Percentiles rank a stretch among this genome's conserved stretches.
These are phyloP conservation scores for Amblyopsis rosae DNA, from an alignment of 2,113 vertebrate species.

Conservation along the genomic window DNA sequence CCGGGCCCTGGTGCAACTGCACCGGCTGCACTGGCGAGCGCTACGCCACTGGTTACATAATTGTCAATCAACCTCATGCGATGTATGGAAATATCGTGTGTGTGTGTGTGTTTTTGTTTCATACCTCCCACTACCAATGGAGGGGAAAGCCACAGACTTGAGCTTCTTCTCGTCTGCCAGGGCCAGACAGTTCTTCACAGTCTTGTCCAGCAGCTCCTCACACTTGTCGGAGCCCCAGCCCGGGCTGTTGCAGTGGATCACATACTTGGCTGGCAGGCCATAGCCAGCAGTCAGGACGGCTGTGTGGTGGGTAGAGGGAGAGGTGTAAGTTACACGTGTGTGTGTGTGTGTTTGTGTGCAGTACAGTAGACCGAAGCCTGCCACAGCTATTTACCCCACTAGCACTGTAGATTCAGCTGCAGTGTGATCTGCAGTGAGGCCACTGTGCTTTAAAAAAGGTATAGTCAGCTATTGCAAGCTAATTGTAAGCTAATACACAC, in stretches of 20 bases:
- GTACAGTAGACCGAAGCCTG: no score
- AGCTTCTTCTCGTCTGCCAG: conserved; percentile 98
- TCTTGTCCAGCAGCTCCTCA: conserved; percentile 96
- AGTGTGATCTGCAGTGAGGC: conserved; percentile 28
- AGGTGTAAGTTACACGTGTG: not conserved
- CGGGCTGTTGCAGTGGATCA: conserved; percentile 98
- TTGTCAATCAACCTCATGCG: no score
- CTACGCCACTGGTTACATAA: no score
- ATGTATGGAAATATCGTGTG: not conserved
- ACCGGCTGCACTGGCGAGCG: no score
- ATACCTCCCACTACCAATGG: conserved; percentile 96
- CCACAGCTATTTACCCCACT: conserved; percentile 7
- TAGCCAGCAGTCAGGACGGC: conserved; percentile 84
- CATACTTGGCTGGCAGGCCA: conserved; percentile 92
- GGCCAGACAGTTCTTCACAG: conserved; percentile 96
- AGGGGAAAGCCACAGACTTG: conserved; percentile 95
- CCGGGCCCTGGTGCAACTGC: no score
- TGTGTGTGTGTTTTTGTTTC: not conserved
- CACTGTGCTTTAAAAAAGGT: not conserved
- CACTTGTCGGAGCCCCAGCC: conserved; percentile 95
- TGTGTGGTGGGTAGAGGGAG: not conserved
- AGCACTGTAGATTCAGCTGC: conserved; percentile 24
- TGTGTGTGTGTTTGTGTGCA: not conserved
- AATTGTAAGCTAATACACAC: no score
- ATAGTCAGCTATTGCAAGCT: no score